Conservation (phyloP, 1,140 invertebrate species). For the Papilio polytes region DNA sequence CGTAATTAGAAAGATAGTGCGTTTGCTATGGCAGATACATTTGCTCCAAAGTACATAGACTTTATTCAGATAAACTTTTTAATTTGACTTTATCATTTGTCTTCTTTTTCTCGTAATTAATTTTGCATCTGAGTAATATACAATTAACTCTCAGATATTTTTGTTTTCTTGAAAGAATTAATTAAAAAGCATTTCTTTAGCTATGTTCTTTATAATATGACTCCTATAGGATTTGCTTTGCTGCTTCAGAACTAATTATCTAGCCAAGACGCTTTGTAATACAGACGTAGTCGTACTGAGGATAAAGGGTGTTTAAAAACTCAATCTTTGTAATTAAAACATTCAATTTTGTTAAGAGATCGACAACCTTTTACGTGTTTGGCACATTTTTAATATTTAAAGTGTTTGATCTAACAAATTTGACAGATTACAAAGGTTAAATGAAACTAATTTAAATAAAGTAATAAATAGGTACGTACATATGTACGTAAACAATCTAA, state of each 20-base stretch:
- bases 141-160: neutral
- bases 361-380: no score
- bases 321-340: neutral
- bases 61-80: no score
- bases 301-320: conserved; percentile 1
- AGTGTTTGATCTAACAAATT: no score
- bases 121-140: neutral
- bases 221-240: neutral
- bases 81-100: neutral
- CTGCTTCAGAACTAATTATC: conserved; percentile 7
- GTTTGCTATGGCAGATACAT: no score
- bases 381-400: no score
- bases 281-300: neutral
- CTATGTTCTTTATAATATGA: neutral
- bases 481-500: no score
- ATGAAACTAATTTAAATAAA: no score
- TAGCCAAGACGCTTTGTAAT: conserved; percentile 2
- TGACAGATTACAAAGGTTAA: no score
- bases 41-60: no score
- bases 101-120: neutral
- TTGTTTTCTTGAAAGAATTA: neutral
- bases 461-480: no score
- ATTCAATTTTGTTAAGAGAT: neutral
- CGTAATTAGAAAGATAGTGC: no score
- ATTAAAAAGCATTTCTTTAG: neutral